Evolutionary conservation across 2,113 vertebrate genomes (phyloP), one percentile per base, ranked within the genome.

Genomic region (Psephotus haematonotus): DNA sequence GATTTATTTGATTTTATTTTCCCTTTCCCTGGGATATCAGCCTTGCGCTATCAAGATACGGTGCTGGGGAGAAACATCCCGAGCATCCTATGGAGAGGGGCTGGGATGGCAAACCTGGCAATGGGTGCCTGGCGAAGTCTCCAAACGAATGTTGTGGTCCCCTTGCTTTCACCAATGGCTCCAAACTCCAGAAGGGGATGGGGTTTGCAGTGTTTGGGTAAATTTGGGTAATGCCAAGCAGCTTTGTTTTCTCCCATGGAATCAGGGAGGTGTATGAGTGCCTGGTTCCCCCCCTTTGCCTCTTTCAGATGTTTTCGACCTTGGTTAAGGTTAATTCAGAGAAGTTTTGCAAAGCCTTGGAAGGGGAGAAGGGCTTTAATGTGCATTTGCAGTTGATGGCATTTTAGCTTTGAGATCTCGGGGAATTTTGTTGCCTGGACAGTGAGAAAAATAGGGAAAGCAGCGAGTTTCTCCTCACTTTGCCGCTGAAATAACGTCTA

Each of bases 1-100:
- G 94, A 95, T 95, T 97, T 86, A 67, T 92, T 95, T 96, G 67
- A 79, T 79, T 84, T 79, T 35, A 7, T 78, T 46, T 80, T 44
- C 35, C 35, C 17, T 72, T 60, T 69, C 70, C 46, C 65, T 0
- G 85, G 81, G 78, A 91, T 84, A 46, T 81, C 0, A 0, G 70
- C 76, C 53, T 14, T 3, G 67, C 0, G 11, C 55, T 67, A 69
- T 9, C 35, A 14, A 74, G 85, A 41, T 1, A 5, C 0, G 9
- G 22, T 2, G 31, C 5, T 3, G 27, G 17, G 11, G 25, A 41
- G 35, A 27, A 92, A 77, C 0, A 1, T 24, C 44, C n/a, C 0
- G 16, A 84, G 68, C 76, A 49, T 70, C 68, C n/a, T 2, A 0
- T 0, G 1, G 65, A 41, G 24, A 70, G 9, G 50, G 55, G 28